Evolutionary conservation across 2,797 vertebrate genomes (phyloP).

Genomic region (Gymnodraco acuticeps): DNA sequence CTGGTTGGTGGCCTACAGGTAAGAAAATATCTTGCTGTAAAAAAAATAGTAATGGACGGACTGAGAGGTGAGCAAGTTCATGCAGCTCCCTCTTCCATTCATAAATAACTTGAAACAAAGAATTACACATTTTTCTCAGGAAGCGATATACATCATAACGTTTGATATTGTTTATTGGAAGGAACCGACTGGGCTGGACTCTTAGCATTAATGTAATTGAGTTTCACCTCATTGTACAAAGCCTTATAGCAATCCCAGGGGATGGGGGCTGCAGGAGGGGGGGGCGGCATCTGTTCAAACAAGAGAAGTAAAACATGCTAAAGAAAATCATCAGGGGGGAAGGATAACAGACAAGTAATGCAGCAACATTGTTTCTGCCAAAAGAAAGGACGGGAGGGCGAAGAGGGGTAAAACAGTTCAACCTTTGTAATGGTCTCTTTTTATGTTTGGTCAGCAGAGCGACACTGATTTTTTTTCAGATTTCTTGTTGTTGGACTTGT

Average conservation of each 20-base stretch:
- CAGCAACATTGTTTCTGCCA: slow-evolving; percentile 81
- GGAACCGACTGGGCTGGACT: slow-evolving; percentile 76
- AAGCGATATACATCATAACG: slow-evolving; percentile 68
- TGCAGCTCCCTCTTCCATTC: slow-evolving; percentile 68
- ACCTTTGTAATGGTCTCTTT: slow-evolving; percentile 78
- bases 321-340: slow-evolving; percentile 83
- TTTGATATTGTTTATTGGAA: slow-evolving; percentile 78
- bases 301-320: slow-evolving; percentile 81
- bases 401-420: slow-evolving; percentile 76
- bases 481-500: slow-evolving; percentile 34
- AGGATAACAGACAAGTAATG: slow-evolving; percentile 82
- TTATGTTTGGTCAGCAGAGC: slow-evolving; percentile 80
- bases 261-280: slow-evolving; percentile 67
- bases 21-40: slow-evolving; percentile 26
- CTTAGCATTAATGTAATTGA: slow-evolving; percentile 75
- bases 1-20: slow-evolving; percentile 9
- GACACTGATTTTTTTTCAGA: slow-evolving; percentile 56
- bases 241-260: slow-evolving; percentile 71
- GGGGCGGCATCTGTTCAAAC: slow-evolving; percentile 86
- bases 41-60: slow-evolving; percentile 24
- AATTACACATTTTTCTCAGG: slow-evolving; percentile 48
- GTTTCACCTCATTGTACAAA: slow-evolving; percentile 75
- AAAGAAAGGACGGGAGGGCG: slow-evolving; percentile 71
- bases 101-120: slow-evolving; percentile 73
- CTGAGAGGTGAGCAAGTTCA: slow-evolving; percentile 71